Conservation (phyloP, 2,888 invertebrate species). For the Drosophila multiciliata region DNA sequence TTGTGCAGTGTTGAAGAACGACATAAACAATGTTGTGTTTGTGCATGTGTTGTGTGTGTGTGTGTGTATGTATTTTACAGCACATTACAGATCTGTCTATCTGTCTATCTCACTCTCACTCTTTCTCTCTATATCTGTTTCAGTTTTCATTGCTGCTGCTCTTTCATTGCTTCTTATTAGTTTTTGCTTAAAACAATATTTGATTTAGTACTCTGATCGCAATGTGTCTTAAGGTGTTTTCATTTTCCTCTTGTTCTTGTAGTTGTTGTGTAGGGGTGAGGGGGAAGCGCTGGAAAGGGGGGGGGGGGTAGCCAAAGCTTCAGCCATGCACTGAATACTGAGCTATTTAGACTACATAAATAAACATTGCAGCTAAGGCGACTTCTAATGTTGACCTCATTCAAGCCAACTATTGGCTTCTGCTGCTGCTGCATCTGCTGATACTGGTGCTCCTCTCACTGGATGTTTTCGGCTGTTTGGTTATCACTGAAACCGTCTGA, state of each 20-base stretch:
- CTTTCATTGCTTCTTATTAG: constrained; percentile 1
- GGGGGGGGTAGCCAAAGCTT: constrained; percentile 29
- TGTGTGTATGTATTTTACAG: constrained; percentile 1
- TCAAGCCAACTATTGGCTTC: constrained; percentile 25
- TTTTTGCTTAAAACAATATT: constrained; percentile 37
- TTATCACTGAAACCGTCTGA: constrained; percentile 54
- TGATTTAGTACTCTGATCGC: constrained; percentile 64
- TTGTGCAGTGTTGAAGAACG: neutral
- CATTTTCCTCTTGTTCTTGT: neutral
- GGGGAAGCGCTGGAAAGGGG: neutral
- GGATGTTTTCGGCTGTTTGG: constrained; percentile 38
- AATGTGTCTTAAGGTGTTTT: constrained; percentile 39
- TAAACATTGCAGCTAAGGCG: constrained; percentile 41
- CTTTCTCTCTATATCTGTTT: neutral
- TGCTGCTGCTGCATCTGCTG: neutral
- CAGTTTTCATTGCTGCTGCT: neutral
- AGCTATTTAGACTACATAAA: constrained; percentile 50
- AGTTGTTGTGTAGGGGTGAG: neutral
- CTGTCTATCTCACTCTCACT: constrained; percentile 1
- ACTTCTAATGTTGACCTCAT: constrained; percentile 7
- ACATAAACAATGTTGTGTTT: neutral
- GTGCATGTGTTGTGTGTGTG: neutral
- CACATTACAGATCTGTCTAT: constrained; percentile 22
- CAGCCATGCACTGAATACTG: constrained; percentile 54
- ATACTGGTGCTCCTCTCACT: constrained; percentile 15